phyloP scores from a whole-genome alignment of 2,888 invertebrate species.

The Disparrhopalites patrizii region DNA sequence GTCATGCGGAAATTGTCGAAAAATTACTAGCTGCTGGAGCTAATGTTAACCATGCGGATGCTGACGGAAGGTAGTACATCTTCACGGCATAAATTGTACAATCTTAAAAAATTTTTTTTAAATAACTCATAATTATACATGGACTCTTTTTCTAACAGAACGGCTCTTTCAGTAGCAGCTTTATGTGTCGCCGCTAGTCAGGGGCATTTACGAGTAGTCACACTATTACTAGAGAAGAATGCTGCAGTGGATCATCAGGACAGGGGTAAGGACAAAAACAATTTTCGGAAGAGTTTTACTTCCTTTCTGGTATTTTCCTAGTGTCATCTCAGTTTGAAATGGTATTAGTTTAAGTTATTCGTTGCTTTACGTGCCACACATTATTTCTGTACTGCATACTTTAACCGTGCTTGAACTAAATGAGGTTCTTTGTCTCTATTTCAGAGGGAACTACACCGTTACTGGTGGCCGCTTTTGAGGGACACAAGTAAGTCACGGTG shows the following conservation, averaged over 20 bases:
- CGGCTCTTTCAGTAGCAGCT: constrained; percentile 81
- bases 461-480: constrained; percentile 84
- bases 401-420: no score
- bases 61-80: constrained; percentile 63
- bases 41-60: constrained; percentile 77
- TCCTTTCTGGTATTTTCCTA: no score
- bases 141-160: constrained; percentile 54
- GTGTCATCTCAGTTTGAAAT: neutral
- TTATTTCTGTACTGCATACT: no score
- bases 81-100: no score
- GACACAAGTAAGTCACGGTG: constrained; percentile 64
- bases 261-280: constrained; percentile 52
- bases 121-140: neutral
- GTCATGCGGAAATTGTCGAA: constrained; percentile 85
- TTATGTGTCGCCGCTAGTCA: constrained; percentile 76
- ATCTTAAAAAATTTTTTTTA: no score
- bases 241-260: constrained; percentile 79
- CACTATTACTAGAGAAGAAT: constrained; percentile 71
- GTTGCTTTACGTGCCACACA: neutral
- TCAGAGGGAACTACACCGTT: constrained; percentile 78
- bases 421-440: neutral
- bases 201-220: constrained; percentile 58
- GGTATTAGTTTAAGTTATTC: no score
- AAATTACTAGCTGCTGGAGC: constrained; percentile 77
- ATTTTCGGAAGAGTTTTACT: no score